phyloP scores from a whole-genome alignment of 2,797 vertebrate species.

The Mastacembelus armatus region DNA sequence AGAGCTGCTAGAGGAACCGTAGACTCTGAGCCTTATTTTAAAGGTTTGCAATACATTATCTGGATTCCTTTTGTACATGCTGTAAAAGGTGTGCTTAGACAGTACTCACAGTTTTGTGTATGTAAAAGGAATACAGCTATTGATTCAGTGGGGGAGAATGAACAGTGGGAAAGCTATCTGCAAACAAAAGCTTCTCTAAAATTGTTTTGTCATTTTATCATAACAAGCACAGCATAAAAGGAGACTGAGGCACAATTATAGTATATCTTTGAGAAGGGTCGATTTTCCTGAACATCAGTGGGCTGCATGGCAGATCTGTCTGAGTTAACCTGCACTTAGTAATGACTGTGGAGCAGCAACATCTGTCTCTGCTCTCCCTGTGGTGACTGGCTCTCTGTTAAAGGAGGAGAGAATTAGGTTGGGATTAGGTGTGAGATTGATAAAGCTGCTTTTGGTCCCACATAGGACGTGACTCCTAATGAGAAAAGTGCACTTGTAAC shows the following conservation, averaged over 20 bases:
- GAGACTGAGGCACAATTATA: conserved; percentile 21
- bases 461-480: conserved; percentile 49
- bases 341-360: conserved; percentile 61
- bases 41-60: conserved; percentile 11
- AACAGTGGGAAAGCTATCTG: conserved; percentile 28
- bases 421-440: conserved; percentile 69
- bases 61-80: conserved; percentile 25
- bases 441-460: conserved; percentile 56
- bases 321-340: conserved; percentile 43
- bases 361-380: conserved; percentile 61
- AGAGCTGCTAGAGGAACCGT: not conserved
- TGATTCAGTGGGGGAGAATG: conserved; percentile 45
- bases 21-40: not conserved
- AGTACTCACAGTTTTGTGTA: conserved; percentile 7
- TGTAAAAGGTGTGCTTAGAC: conserved; percentile 21
- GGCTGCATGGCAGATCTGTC: conserved; percentile 44
- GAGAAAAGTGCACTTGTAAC: conserved; percentile 52
- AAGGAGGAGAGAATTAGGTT: conserved; percentile 54
- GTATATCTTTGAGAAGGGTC: conserved; percentile 41
- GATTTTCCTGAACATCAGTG: conserved; percentile 43
- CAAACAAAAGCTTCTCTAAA: conserved; percentile 53
- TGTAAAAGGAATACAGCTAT: conserved; percentile 42
- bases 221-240: conserved; percentile 38
- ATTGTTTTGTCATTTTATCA: conserved; percentile 49
- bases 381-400: conserved; percentile 43